Conservation (phyloP, 2,797 vertebrate genomes). For the Cheirogaleus major region DNA sequence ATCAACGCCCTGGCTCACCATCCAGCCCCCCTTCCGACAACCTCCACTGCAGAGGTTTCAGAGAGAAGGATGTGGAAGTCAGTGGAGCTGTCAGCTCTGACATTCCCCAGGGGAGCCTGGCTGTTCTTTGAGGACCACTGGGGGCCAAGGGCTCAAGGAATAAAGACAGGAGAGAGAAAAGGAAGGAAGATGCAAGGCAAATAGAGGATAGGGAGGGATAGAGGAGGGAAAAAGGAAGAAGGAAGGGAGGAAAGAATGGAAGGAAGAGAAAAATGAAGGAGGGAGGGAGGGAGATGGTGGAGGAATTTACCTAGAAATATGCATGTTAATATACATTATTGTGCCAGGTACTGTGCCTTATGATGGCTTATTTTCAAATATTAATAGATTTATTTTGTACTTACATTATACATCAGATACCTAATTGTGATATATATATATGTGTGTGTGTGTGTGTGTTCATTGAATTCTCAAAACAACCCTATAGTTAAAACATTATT, state of each 20-base stretch:
- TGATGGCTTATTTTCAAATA: background rate
- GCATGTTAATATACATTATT: no score
- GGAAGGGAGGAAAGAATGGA: background rate
- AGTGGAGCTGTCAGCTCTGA: background rate
- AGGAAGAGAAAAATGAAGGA: background rate
- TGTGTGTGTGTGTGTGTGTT: background rate
- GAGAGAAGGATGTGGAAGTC: background rate
- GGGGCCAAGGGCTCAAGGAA: background rate
- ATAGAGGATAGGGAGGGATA: background rate
- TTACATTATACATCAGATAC: background rate
- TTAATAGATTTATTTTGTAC: background rate
- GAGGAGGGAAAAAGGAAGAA: no score
- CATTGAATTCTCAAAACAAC: conserved; percentile 2
- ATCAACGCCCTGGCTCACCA: background rate
- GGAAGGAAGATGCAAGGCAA: background rate
- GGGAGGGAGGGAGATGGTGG: background rate
- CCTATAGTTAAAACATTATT: background rate
- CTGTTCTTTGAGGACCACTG: background rate
- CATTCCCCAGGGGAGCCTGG: background rate
- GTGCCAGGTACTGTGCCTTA: background rate
- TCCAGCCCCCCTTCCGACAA: background rate
- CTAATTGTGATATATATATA: background rate
- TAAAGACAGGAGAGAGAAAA: background rate
- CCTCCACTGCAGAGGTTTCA: background rate
- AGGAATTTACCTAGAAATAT: background rate